phyloP scores from a whole-genome alignment of 2,113 vertebrate species.

The Asarcornis scutulata region DNA sequence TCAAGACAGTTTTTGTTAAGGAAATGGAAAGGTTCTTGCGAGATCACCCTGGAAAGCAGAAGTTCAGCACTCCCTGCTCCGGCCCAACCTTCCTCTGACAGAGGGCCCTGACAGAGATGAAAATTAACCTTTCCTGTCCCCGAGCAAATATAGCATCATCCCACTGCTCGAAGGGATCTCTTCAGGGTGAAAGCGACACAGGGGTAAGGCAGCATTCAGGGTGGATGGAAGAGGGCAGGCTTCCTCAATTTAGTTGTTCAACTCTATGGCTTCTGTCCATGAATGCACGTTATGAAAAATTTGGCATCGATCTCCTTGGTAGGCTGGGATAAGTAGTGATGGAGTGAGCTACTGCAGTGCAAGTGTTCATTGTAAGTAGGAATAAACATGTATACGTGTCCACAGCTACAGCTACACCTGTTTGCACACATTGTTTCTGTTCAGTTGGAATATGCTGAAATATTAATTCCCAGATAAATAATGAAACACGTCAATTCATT shows the following conservation, averaged over 20 bases:
- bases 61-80: background rate
- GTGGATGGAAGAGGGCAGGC: background rate
- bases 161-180: no score
- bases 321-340: background rate
- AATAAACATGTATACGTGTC: background rate
- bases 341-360: background rate
- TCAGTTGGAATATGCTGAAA: background rate
- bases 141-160: background rate
- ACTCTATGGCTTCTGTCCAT: background rate
- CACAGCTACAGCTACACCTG: background rate
- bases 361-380: background rate
- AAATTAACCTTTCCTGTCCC: background rate
- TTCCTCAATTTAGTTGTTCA: background rate
- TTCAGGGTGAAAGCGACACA: background rate
- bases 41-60: background rate
- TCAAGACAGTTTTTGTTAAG: background rate
- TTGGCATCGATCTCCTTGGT: fast-evolving
- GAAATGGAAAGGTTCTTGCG: background rate
- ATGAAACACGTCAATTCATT: background rate
- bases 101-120: background rate
- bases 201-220: background rate
- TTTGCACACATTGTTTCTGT: background rate
- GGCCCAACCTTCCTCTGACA: background rate
- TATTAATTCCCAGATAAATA: background rate
- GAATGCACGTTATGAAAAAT: background rate